Base-by-base conservation (phyloP, 2,888 invertebrate species). In the Barypeithes pellucidus region DNA sequence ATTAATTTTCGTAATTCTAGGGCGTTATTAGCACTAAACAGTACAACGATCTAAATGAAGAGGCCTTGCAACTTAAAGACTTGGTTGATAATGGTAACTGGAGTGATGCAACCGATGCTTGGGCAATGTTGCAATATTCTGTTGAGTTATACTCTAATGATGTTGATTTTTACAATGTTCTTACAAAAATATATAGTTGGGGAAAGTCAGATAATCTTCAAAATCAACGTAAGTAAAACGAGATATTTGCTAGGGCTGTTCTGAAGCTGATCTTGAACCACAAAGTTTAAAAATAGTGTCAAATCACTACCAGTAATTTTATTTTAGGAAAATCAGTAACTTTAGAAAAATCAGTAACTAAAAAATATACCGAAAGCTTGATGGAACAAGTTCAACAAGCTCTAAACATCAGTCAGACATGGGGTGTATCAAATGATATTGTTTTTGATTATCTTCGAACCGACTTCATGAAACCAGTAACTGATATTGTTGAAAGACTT, bases 401-500 rank as follows among this genome's bases (percentile, higher is more conserved):
- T 52, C 87, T 96, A 0, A 85, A 87, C 1, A 90, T 95, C 3
- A 85, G 82, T 0, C 90, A 92, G 3, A 85, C 82, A 0, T 96
- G 94, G 92, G 92, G 91, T 65, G 87, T 87, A 0, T 91, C 91
- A 81, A 63, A 18, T 41, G 41, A 54, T 4, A 4, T 14, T 7
- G 94, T 94, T 0, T 95, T 94, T 81, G 77, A 82, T 22, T 83
- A 85, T 29, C 87, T 93, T 41, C 79, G 82, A 8, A 89, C 79
- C 5, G 95, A 95, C 82, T 95, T 95, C 81, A 81, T 82, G 81
- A 94, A 92, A 82, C 94, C 95, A 0, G 94, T 92, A 22, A 90
- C 91, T 2, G 86, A 91, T 71, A 87, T 89, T 82, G 94, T 95
- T 80, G 92, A 93, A 81, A 85, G 87, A 70, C 85, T 94, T 12